Base-by-base conservation (phyloP, 2,888 invertebrate species). In the Chrysomela aeneicollis region DNA sequence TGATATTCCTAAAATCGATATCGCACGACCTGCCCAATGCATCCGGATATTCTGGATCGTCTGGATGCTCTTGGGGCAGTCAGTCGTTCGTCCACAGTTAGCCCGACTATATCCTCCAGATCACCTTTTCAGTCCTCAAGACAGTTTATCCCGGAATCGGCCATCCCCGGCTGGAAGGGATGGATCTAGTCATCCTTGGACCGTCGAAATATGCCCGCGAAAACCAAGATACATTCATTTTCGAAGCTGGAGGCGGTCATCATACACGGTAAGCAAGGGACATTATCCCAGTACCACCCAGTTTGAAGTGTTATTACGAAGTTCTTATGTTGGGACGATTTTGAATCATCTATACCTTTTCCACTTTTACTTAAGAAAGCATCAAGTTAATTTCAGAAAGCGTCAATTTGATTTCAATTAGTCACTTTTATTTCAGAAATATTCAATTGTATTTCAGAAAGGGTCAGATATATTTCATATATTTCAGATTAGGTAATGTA, bases 151-250 rank as follows among this genome's bases (percentile, higher is more conserved):
- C 37, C 58, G 12, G 42, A 5, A 35, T 19, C 26, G 30, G 62
- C 70, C 70, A 63, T 67, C 67, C 70, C 67, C 55, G 51, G 18
- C 53, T 37, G 51, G 59, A 62, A 70, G 70, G 70, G 66, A 70
- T 70, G 70, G 67, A 67, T 66, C 59, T 62, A 70, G 67, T 53
- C 37, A 59, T 64, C 47, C 54, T 32, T 18, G 51, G 62, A 59
- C 50, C 59, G 63, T 61, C 21, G 46, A 64, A 60, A 59, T 61
- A 70, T 70, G 70, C 67, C 70, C 42, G 67, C 57, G 62, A 64
- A 60, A 59, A 64, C 62, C 52, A 66, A 64, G 59, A 58, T 66
- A 54, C 65, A 64, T 59, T 66, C 66, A 42, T 67, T 70, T 64
- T 67, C 67, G 57, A 70, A 68, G 55, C 47, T 70, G 62, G 66